phyloP scores from a whole-genome alignment of 2,888 invertebrate species.

The Neoascia interrupta region DNA sequence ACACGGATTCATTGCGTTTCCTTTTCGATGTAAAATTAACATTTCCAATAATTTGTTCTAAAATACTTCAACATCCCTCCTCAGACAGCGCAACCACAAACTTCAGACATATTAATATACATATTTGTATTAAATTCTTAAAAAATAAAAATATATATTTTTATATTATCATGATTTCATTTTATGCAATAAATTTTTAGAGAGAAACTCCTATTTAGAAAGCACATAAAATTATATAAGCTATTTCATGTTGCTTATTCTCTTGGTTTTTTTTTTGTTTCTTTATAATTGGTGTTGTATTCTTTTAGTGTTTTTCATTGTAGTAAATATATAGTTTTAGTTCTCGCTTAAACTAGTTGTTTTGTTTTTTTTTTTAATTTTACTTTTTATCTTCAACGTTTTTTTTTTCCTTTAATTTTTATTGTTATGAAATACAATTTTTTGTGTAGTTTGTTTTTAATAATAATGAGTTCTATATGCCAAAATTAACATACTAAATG shows the following conservation, averaged over 20 bases:
- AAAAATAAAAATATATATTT: constrained; percentile 36
- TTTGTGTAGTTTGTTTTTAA: constrained; percentile 19
- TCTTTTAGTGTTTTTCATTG: constrained; percentile 66
- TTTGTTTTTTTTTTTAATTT: constrained; percentile 4
- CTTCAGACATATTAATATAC: neutral
- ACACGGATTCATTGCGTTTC: too few relatives aligned
- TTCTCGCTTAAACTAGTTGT: constrained; percentile 45
- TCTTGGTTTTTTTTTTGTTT: constrained; percentile 9
- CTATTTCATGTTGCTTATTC: constrained; percentile 50
- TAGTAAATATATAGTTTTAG: constrained; percentile 61
- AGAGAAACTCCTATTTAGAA: constrained; percentile 56
- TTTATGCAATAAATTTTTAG: constrained; percentile 34
- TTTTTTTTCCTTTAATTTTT: constrained; percentile 5
- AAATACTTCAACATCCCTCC: too few relatives aligned
- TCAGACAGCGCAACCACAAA: too few relatives aligned
- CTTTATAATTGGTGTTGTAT: constrained; percentile 60
- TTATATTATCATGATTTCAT: constrained; percentile 25
- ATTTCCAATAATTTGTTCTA: too few relatives aligned
- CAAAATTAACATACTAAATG: neutral
- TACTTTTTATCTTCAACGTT: constrained; percentile 12
- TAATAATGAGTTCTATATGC: too few relatives aligned
- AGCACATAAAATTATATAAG: constrained; percentile 53
- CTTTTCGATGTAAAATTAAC: too few relatives aligned
- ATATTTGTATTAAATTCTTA: too few relatives aligned
- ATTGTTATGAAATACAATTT: constrained; percentile 29